Conservation (phyloP, 2,113 vertebrate species). For the Chlorodrepanis virens region DNA sequence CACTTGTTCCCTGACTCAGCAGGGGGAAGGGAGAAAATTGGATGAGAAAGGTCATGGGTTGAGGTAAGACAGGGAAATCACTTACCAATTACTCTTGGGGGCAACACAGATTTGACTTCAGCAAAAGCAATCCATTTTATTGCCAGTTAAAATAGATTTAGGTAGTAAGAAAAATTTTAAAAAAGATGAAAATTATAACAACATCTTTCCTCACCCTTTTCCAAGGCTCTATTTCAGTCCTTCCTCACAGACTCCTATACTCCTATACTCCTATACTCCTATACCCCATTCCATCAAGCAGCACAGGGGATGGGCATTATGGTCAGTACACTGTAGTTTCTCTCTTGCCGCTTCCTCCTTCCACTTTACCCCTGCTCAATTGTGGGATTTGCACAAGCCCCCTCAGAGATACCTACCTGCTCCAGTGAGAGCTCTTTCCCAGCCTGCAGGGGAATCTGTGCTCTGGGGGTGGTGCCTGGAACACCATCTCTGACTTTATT, state of each 20-base stretch:
- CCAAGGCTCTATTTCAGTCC: background rate
- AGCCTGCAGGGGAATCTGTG: background rate
- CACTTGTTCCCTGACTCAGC: background rate
- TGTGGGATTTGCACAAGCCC: background rate
- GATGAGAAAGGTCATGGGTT: background rate
- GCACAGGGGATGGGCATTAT: background rate
- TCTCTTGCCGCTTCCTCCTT: background rate
- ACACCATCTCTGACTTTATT: background rate
- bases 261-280: too few relatives aligned
- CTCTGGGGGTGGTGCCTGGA: background rate
- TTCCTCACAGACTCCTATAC: background rate
- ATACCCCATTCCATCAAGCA: accelerated
- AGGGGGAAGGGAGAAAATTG: background rate
- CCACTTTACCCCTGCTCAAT: background rate
- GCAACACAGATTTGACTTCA: background rate
- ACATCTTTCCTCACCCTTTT: background rate
- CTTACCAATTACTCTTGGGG: background rate
- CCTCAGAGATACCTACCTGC: background rate
- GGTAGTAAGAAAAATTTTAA: background rate
- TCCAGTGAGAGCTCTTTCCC: background rate
- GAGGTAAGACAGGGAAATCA: background rate
- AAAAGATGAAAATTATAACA: background rate
- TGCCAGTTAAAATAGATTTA: background rate
- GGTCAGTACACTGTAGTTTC: background rate
- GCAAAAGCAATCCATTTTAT: background rate